A percentile compares a stretch with the other conserved stretches of the same genome.
Evolutionary conservation across 2,113 vertebrate species (phyloP).

Genomic region (Litocranius walleri): DNA sequence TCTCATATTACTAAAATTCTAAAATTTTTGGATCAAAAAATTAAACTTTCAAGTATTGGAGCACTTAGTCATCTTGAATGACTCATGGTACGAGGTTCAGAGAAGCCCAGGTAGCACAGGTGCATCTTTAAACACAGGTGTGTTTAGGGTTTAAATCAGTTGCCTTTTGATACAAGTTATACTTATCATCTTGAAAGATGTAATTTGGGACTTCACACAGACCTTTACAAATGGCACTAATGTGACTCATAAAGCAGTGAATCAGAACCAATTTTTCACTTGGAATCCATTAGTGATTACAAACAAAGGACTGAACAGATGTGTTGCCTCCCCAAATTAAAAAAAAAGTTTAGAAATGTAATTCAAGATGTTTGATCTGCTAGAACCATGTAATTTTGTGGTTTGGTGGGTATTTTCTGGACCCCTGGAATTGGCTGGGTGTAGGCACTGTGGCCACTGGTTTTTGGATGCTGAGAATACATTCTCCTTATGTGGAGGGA

Average conservation of each 20-base stretch:
- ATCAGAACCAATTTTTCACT: conserved; percentile 8
- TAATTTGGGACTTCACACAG: conserved; percentile 29
- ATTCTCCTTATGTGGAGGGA: not conserved
- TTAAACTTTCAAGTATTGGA: not conserved
- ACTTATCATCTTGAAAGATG: not conserved
- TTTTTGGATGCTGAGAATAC: not conserved
- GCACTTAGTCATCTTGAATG: not conserved
- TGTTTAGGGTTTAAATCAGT: conserved; percentile 21
- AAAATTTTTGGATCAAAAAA: not conserved
- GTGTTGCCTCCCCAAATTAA: not conserved
- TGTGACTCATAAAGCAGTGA: conserved; percentile 1
- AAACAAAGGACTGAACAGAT: not conserved
- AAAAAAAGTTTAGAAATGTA: conserved; percentile 22
- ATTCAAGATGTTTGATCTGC: not conserved
- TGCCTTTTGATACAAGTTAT: conserved; percentile 27
- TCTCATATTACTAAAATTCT: not conserved
- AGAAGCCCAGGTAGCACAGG: not conserved
- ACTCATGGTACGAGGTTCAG: not conserved
- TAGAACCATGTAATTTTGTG: not conserved
- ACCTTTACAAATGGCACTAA: not conserved
- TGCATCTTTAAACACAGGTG: conserved; percentile 26
- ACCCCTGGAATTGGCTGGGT: not conserved
- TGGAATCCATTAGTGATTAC: not conserved
- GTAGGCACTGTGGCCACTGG: not conserved
- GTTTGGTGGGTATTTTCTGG: not conserved